phyloP scores from a whole-genome alignment of 2,888 invertebrate genomes.

The Argyra leucocephala region DNA sequence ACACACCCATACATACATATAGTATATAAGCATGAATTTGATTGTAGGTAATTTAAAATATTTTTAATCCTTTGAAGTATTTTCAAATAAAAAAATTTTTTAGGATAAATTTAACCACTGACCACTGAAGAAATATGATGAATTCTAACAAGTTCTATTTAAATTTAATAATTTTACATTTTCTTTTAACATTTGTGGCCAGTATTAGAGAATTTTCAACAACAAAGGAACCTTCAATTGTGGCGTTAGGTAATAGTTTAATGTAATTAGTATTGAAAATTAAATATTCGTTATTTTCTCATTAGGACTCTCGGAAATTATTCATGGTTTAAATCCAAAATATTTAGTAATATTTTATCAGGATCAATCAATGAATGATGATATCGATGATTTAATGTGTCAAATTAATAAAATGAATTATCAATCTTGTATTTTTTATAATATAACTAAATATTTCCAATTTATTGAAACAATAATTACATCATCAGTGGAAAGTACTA shows the following conservation, averaged over 20 bases:
- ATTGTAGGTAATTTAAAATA: too few relatives aligned
- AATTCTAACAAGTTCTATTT: not conserved
- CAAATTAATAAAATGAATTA: constrained; percentile 34
- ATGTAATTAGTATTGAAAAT: not conserved
- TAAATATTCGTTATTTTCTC: not conserved
- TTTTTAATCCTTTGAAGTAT: too few relatives aligned
- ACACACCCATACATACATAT: too few relatives aligned
- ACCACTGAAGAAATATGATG: constrained; percentile 9
- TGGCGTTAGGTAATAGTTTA: not conserved
- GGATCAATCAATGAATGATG: constrained; percentile 19
- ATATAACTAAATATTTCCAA: constrained; percentile 34
- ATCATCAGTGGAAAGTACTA: constrained; percentile 38
- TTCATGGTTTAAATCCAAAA: constrained; percentile 34
- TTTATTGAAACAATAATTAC: constrained; percentile 35
- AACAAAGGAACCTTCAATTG: not conserved
- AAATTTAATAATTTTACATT: not conserved
- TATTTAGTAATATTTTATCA: constrained; percentile 32
- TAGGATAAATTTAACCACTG: too few relatives aligned
- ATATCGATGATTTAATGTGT: constrained; percentile 37
- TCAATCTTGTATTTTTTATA: constrained; percentile 37
- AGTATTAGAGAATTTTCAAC: not conserved
- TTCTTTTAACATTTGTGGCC: not conserved
- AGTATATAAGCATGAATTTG: too few relatives aligned
- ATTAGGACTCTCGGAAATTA: constrained; percentile 37
- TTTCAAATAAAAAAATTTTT: too few relatives aligned